Percentiles rank a stretch among this genome's conserved stretches.
Evolutionary conservation across 2,888 invertebrate genomes (phyloP).

Genomic region (Anoncus sp.): DNA sequence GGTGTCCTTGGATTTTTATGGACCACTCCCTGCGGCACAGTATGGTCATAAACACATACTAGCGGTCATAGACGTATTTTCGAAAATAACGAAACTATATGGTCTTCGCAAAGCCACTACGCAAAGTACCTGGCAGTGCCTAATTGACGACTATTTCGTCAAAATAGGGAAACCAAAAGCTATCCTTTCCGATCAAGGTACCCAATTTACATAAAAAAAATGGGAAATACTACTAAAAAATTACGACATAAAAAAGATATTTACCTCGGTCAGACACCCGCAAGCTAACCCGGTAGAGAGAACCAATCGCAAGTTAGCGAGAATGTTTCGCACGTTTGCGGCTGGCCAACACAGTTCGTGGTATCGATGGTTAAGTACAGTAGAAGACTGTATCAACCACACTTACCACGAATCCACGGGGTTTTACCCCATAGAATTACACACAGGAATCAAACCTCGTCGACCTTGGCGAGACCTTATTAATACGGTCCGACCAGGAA

Average conservation of each 20-base stretch:
- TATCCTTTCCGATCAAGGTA: slow-evolving; percentile 5
- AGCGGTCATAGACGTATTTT: not conserved
- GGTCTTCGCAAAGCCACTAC: not conserved
- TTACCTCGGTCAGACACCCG: slow-evolving; percentile 1
- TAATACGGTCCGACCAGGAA: not conserved
- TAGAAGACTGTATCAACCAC: not conserved
- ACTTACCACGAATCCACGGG: slow-evolving; percentile 10
- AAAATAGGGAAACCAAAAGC: slow-evolving; percentile 1
- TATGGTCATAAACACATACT: not conserved
- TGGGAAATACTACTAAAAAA: not conserved
- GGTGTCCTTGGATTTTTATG: not conserved
- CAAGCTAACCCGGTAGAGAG: slow-evolving; percentile 9
- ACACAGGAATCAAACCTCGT: not conserved
- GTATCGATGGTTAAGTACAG: not conserved
- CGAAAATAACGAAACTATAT: not conserved
- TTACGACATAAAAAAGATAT: not conserved
- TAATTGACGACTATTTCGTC: not conserved
- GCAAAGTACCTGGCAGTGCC: not conserved
- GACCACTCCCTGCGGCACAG: not conserved
- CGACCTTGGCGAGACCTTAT: not conserved
- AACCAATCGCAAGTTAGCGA: not conserved
- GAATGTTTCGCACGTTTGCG: not conserved
- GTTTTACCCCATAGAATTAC: not conserved
- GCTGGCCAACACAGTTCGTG: not conserved
- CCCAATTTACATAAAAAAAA: slow-evolving; percentile 1